Evolutionary conservation across 2,113 vertebrate genomes (phyloP), one percentile per base, ranked within the genome.

Genomic region (Gila orcuttii): DNA sequence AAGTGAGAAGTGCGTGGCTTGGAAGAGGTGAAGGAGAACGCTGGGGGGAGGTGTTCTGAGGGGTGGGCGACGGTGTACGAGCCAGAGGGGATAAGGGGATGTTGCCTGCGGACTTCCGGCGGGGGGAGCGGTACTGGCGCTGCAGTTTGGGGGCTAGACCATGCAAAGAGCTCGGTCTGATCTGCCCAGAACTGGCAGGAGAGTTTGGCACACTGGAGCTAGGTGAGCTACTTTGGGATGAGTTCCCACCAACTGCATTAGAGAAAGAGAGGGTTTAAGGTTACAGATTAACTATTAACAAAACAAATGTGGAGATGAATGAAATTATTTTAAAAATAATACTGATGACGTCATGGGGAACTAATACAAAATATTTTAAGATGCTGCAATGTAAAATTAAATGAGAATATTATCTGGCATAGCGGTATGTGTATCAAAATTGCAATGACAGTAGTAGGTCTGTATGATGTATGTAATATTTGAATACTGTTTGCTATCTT

Each of bases 191-290:
- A 90, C 96, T 96, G 62, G 98, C 98, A 2, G 98, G 98, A 79
- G 97, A 99, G 93, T 98, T 98, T 25, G 98, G 98, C 69, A 97
- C 97, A 0, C 97, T 98, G 93, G 98, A 99, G 92, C 96, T 96
- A 69, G 98, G 98, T 60, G 97, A 99, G 93, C 97, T 99, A 96
- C 98, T 99, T 94, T 99, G 98, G 4, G 98, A 99, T 8, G 98
- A 99, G 91, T 95, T 98, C 11, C 97, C 98, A 47, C 96, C 97
- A 81, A 97, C 97, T 98, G 92, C 75, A 75, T 87, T 1, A 82
- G 36, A 87, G 2, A 89, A 17, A 36, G 47, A 33, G 6, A 47
- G 11, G 45, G 21, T 42, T 64, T 15, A 79, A 17, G 39, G n/a
- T 74, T 33, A 83, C 12, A 31, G 45, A 62, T 50, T 31, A 3